Conservation (phyloP, 2,113 vertebrate genomes). For the Syngnathus scovelli region DNA sequence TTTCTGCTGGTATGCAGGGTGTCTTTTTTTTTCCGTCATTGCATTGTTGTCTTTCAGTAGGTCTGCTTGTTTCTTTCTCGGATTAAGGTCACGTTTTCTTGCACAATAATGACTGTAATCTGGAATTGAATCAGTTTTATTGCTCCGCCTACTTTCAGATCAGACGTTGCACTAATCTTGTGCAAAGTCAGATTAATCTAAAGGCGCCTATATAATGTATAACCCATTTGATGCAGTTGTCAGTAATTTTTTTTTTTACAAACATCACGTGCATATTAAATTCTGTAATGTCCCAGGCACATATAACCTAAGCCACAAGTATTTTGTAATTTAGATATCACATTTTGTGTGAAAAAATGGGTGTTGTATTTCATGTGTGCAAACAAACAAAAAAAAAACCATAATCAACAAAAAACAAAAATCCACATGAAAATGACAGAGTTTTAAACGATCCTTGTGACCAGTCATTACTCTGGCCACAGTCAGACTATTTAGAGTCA, state of each 20-base stretch:
- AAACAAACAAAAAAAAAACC: not conserved
- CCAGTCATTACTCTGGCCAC: not conserved
- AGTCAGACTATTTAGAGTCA: slow-evolving; percentile 1
- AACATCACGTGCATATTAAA: not conserved
- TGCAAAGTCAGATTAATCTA: slow-evolving; percentile 31
- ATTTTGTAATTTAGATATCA: too few species aligned
- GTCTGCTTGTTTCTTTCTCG: not conserved
- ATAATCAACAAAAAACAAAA: not conserved
- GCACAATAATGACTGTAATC: not conserved
- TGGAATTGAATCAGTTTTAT: slow-evolving; percentile 14
- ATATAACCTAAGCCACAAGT: not conserved
- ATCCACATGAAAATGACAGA: not conserved
- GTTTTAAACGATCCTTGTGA: not conserved
- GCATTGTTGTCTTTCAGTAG: not conserved
- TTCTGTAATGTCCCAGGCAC: not conserved
- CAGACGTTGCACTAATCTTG: slow-evolving; percentile 25
- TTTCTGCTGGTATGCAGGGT: not conserved
- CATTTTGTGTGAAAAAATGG: not conserved
- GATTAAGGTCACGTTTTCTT: not conserved
- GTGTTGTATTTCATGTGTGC: not conserved
- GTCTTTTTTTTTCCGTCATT: not conserved
- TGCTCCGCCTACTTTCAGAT: not conserved
- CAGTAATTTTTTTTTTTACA: too few species aligned
- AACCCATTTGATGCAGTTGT: not conserved
- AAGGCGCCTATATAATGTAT: slow-evolving; percentile 7